Percentiles rank a stretch among this genome's conserved stretches.
Conservation (phyloP, 2,888 invertebrate genomes). For the Apodemia mormo region DNA sequence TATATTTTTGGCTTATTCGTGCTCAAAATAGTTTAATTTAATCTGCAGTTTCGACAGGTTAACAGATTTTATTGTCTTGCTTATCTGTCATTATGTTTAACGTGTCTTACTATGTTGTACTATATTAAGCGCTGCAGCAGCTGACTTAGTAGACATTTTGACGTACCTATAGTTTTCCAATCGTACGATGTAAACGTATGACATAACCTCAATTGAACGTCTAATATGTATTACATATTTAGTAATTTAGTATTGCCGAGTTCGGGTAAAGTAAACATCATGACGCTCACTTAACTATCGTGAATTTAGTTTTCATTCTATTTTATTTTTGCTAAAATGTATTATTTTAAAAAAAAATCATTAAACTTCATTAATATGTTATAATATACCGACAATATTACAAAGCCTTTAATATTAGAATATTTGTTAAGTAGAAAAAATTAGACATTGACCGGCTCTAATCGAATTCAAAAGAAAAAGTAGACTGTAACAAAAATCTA, state of each 20-base stretch:
- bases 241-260: conserved; percentile 11
- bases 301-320: neutral
- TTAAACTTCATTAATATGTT: neutral
- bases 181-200: conserved; percentile 14
- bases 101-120: no score
- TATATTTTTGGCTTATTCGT: no score
- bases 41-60: no score
- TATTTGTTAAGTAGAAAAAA: neutral
- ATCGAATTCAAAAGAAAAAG: neutral
- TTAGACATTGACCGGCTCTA: conserved; percentile 11
- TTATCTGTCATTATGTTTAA: no score
- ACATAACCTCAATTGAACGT: conserved; percentile 16
- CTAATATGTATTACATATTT: neutral
- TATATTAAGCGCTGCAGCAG: conserved; percentile 4
- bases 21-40: no score
- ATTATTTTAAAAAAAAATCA: neutral
- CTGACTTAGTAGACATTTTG: neutral
- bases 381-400: neutral
- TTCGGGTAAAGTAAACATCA: neutral
- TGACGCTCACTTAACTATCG: neutral
- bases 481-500: neutral
- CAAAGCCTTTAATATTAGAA: neutral
- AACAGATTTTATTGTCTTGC: no score
- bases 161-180: neutral
- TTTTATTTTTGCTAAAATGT: neutral